Conservation (phyloP, 2,888 invertebrate species). For the Matsumyia berberina region DNA sequence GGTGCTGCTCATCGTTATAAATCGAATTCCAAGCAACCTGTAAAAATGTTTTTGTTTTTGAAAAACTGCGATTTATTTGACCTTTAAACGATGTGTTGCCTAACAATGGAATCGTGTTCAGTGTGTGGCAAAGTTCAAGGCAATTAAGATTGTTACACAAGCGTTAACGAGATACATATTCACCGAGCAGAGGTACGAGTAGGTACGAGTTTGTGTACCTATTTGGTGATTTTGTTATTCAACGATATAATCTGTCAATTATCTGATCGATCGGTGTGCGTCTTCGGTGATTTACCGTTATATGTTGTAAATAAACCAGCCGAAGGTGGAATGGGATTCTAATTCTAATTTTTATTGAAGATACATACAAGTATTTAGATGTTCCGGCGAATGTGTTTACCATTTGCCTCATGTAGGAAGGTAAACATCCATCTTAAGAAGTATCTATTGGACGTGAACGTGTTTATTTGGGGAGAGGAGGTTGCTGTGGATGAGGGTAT, state of each 20-base stretch:
- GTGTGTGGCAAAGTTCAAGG: slow-evolving; percentile 24
- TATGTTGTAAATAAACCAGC: slow-evolving; percentile 3
- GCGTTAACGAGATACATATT: slow-evolving; percentile 14
- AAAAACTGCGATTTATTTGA: slow-evolving; percentile 1
- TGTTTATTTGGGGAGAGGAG: too few relatives aligned
- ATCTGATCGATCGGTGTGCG: slow-evolving; percentile 5
- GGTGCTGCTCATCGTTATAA: slow-evolving; percentile 12
- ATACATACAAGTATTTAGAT: too few relatives aligned
- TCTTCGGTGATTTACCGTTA: slow-evolving; percentile 8
- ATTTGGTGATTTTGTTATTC: slow-evolving; percentile 9
- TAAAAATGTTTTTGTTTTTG: not conserved
- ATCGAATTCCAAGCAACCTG: slow-evolving; percentile 26
- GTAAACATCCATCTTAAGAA: too few relatives aligned
- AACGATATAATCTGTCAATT: slow-evolving; percentile 9
- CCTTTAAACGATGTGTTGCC: not conserved
- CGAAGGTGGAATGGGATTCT: not conserved
- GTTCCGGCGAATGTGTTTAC: too few relatives aligned
- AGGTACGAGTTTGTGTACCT: too few relatives aligned
- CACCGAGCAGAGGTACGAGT: not conserved
- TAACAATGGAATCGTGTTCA: not conserved
- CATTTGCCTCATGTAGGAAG: too few relatives aligned
- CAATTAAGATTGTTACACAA: slow-evolving; percentile 22
- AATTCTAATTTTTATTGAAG: not conserved
- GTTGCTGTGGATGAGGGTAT: too few relatives aligned
- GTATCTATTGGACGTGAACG: too few relatives aligned